Evolutionary conservation across 2,888 invertebrate species (phyloP).

Genomic region (Drosophila fulvimacula): DNA sequence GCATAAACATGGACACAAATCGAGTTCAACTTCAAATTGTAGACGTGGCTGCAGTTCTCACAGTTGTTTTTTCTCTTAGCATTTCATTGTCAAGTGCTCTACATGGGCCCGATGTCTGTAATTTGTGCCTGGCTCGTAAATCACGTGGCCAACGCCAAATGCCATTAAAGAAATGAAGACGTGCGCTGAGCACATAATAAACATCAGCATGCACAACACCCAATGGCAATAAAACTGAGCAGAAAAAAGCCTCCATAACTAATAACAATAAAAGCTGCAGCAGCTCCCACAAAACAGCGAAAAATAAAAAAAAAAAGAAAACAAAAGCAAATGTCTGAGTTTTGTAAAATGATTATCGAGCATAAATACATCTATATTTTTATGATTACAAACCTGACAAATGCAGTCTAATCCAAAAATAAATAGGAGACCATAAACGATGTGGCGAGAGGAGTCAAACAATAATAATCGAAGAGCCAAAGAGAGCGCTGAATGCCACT

Average conservation of each 20-base stretch:
- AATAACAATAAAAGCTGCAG: slow-evolving; percentile 43
- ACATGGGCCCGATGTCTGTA: slow-evolving; percentile 17
- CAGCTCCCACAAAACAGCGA: background rate
- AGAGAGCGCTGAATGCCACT: slow-evolving; percentile 46
- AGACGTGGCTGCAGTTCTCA: slow-evolving; percentile 14
- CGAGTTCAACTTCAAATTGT: slow-evolving; percentile 43
- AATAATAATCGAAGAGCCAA: slow-evolving; percentile 30
- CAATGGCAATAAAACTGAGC: slow-evolving; percentile 39
- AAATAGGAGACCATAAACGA: slow-evolving; percentile 13
- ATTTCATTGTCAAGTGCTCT: slow-evolving; percentile 51
- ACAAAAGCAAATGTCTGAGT: slow-evolving; percentile 6
- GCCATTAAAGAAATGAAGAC: slow-evolving; percentile 51
- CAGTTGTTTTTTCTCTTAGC: slow-evolving; percentile 3
- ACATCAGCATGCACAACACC: slow-evolving; percentile 3
- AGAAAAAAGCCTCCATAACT: slow-evolving; percentile 42
- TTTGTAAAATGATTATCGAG: slow-evolving; percentile 12
- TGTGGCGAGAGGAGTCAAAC: slow-evolving; percentile 18
- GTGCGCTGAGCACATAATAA: slow-evolving; percentile 55
- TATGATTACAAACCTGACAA: slow-evolving; percentile 37
- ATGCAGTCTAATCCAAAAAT: slow-evolving; percentile 28
- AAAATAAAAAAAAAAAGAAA: slow-evolving; percentile 7
- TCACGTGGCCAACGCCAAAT: slow-evolving; percentile 55
- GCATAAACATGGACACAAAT: slow-evolving; percentile 39
- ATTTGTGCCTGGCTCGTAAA: slow-evolving; percentile 58
- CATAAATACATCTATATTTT: slow-evolving; percentile 11